Percentiles rank a stretch among this genome's conserved stretches.
Conservation (phyloP, 2,797 vertebrate genomes). For the Gymnopithys bicolor region DNA sequence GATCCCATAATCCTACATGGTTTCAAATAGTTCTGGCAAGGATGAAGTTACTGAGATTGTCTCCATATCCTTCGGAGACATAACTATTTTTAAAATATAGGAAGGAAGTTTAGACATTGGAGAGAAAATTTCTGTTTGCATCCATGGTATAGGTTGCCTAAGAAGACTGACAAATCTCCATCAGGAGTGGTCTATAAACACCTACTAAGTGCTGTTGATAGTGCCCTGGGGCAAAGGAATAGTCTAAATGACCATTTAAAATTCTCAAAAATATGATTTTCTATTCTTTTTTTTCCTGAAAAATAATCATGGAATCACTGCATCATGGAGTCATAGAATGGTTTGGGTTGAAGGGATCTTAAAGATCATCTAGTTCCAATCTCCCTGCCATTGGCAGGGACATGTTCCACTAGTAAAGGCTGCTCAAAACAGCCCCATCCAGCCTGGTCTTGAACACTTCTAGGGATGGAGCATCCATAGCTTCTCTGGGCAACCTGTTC, state of each 20-base stretch:
- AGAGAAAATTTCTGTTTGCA: not conserved
- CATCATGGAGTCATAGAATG: not conserved
- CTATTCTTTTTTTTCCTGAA: not conserved
- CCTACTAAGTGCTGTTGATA: not conserved
- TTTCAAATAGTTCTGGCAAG: not conserved
- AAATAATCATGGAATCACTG: not conserved
- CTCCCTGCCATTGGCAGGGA: not conserved
- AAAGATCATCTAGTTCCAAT: not conserved
- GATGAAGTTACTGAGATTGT: not conserved
- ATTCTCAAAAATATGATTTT: not conserved
- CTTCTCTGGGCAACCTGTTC: not conserved
- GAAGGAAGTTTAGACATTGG: not conserved
- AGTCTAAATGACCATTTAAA: not conserved
- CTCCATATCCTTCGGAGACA: not conserved
- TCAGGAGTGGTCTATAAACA: not conserved
- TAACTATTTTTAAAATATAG: not conserved
- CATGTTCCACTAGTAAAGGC: not conserved
- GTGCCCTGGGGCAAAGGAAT: not conserved
- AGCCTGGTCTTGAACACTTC: not conserved
- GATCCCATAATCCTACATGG: not conserved
- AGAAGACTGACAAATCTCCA: not conserved
- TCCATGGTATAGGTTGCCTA: not conserved
- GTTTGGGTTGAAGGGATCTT: not conserved
- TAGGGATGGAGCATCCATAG: not conserved
- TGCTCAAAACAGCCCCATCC: not conserved